A percentile compares a stretch with the other conserved stretches of the same genome.
Evolutionary conservation across 1,140 invertebrate genomes (phyloP).

Genomic region (Bombus affinis): DNA sequence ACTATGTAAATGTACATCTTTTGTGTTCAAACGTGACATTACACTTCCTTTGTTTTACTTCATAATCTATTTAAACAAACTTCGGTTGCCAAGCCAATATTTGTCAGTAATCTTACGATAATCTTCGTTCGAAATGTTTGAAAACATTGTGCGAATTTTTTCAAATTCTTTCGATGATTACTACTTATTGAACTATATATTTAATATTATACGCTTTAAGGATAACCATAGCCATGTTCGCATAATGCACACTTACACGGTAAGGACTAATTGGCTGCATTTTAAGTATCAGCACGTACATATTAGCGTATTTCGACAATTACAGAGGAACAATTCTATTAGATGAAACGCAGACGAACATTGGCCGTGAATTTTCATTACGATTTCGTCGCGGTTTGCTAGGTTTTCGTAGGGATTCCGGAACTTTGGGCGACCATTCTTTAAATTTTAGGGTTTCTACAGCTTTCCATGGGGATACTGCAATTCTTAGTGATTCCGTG

Average conservation of each 20-base stretch:
- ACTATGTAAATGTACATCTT: no score
- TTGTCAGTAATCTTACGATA: no score
- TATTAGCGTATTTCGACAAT: not conserved
- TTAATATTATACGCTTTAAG: not conserved
- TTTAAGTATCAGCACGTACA: no score
- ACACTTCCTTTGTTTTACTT: no score
- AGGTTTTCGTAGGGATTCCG: not conserved
- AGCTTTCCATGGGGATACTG: not conserved
- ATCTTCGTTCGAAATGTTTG: no score
- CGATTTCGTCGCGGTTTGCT: not conserved
- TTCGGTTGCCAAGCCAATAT: no score
- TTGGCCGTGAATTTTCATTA: not conserved
- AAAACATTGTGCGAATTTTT: not conserved
- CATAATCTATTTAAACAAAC: no score
- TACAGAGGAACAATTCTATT: not conserved
- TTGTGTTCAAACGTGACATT: no score
- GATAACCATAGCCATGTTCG: not conserved
- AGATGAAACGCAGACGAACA: not conserved
- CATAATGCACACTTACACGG: not conserved
- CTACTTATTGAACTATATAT: no score
- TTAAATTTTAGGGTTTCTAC: not conserved
- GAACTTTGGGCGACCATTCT: not conserved
- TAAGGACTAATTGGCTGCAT: not conserved
- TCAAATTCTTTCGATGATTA: not conserved
- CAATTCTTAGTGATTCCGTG: not conserved